phyloP scores from a whole-genome alignment of 2,797 vertebrate genomes.

The Sebastes miniatus region DNA sequence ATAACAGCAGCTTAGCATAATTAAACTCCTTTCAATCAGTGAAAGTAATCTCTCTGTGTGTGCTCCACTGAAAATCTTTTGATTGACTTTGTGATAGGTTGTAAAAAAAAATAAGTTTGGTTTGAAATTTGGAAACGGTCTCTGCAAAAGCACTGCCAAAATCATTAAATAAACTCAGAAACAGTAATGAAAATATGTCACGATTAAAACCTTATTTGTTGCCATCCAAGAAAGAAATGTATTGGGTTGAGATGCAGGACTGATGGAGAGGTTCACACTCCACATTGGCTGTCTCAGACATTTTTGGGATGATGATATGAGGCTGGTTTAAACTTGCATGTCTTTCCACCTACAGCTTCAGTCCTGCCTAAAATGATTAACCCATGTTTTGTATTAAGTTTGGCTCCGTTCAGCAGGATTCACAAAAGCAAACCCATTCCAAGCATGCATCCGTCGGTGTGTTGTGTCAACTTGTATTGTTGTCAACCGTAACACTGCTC shows the following conservation, averaged over 20 bases:
- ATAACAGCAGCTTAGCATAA: slow-evolving; percentile 49
- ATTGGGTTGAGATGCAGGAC: slow-evolving; percentile 5
- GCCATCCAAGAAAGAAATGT: background rate
- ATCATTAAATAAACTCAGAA: background rate
- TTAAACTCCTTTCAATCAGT: slow-evolving; percentile 42
- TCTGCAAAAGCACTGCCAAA: slow-evolving; percentile 53
- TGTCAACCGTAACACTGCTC: slow-evolving; percentile 49
- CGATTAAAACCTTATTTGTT: background rate
- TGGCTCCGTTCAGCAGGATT: slow-evolving; percentile 33
- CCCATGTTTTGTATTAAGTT: slow-evolving; percentile 19
- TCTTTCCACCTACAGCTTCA: slow-evolving; percentile 23
- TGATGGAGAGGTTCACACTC: slow-evolving; percentile 4
- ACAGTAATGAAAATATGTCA: background rate
- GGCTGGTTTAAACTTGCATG: slow-evolving; percentile 34
- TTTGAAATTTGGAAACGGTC: slow-evolving; percentile 9
- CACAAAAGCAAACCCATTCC: slow-evolving; percentile 61
- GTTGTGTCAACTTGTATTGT: slow-evolving; percentile 39
- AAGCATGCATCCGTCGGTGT: slow-evolving; percentile 66
- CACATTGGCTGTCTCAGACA: background rate
- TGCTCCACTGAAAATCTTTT: slow-evolving; percentile 26
- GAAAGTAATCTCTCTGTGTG: slow-evolving; percentile 36
- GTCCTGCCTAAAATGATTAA: slow-evolving; percentile 21
- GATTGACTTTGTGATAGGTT: slow-evolving; percentile 17
- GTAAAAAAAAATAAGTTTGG: background rate
- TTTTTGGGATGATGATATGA: background rate